Base-by-base conservation (phyloP, 92 coral and sea anemone species). In the Palythoa heliodiscus region DNA sequence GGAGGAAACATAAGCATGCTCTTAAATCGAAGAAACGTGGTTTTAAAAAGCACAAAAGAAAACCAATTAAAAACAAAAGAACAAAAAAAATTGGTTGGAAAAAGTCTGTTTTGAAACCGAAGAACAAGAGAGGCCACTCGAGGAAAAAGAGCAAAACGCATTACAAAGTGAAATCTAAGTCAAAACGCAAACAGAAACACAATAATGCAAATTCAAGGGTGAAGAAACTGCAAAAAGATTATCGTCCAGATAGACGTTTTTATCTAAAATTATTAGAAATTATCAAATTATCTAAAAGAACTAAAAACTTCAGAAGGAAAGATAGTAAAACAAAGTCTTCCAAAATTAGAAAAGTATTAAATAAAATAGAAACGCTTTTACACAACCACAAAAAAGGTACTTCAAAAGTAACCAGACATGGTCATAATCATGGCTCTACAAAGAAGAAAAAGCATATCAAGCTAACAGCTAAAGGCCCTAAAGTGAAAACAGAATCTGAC, bases 261-360 rank as follows among this genome's bases (percentile, higher is more conserved):
- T 92, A 92, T 79, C 58, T 71, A 54, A 96, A 91, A 58, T 85
- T 97, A 58, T 58, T 97, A 82, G 85, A 90, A 67, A 86, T 90
- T 52, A 72, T 92, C 9, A 81, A 87, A 22, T 89, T 91, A 71
- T 92, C 91, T 47, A 83, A 88, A 82, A 75, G 52, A 75, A 86
- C 84, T 52, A 86, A 16, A 54, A 87, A 71, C 25, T 73, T 73
- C 16, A 69, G 85, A 83, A 76, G 71, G 63, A 39, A 73, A 70
- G n/a, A 55, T 55, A 90, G 69, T n/a, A 35, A 39, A 53, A 35
- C 52, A 6, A 86, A 83, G 64, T 43, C 61, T 69, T 4, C 77
- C 63, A 60, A 83, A 74, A 73, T 25, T 23, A 40, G 40, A 39
- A 14, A 12, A 11, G 35, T 83, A 71, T 35, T 71, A 83, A 29